Percentiles rank a stretch among this genome's conserved stretches.
Conservation (phyloP, 2,797 vertebrate species). For the Tokudaia muenninki region DNA sequence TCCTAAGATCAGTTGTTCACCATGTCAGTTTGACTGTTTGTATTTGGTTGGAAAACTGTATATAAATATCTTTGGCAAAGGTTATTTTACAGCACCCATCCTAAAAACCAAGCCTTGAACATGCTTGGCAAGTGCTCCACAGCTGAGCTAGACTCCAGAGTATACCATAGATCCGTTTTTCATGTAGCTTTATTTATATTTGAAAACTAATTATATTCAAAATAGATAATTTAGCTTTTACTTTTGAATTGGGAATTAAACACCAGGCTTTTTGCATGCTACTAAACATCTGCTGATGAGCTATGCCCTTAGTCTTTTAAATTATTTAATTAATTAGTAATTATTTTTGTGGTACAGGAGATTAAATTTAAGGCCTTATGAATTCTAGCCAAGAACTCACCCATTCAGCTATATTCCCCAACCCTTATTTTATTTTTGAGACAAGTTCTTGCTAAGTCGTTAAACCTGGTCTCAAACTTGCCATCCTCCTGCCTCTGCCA, state of each 20-base stretch:
- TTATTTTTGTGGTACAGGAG: not conserved
- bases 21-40: slow-evolving; percentile 64
- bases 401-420: not conserved
- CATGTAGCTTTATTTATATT: not conserved
- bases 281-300: not conserved
- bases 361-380: not conserved
- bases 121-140: not conserved
- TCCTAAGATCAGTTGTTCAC: not conserved
- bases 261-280: not conserved
- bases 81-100: not conserved
- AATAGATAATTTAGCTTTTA: not conserved
- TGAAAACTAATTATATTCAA: not conserved
- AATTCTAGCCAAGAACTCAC: not conserved
- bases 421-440: not conserved
- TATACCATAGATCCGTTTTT: not conserved
- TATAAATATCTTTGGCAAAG: slow-evolving; percentile 71
- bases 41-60: slow-evolving; percentile 72
- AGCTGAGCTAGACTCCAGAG: not conserved
- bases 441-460: not conserved
- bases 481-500: not conserved
- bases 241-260: not conserved
- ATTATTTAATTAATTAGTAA: not conserved
- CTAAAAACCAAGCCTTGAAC: not conserved
- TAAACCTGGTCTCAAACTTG: not conserved
- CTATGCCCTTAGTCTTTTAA: not conserved